Evolutionary conservation across 2,888 invertebrate species (phyloP), one percentile per base, ranked within the genome.

Genomic region (Andrena camellia): DNA sequence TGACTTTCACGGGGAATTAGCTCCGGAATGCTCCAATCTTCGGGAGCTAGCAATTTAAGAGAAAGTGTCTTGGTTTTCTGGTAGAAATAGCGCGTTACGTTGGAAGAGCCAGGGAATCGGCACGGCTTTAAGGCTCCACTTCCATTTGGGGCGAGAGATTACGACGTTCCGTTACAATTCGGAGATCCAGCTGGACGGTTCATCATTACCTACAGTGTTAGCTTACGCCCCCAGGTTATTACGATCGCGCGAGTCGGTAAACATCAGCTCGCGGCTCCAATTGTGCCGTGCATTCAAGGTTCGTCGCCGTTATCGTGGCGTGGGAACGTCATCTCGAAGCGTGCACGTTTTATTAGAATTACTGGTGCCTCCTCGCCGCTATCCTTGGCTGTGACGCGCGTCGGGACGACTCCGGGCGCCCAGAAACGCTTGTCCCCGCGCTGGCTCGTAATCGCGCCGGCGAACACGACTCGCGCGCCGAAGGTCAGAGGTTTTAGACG

Each of bases 1-100:
- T 83, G 78, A 81, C 85, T 85, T 87, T 87, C 87, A 85, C 87
- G 72, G 57, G 57, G 42, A 85, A 83, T 83, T 81, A 87, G 29
- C 66, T 23, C 10, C 35, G 83, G 83, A 42, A 42, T 35, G 29
- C 59, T 29, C 26, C 42, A 67, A 72, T 26, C 71, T n/a, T 64
- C 66, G 48, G 6, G 26, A 64, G 72, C 42, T 26, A 33, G 67
- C 13, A 80, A 83, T 83, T 83, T 83, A 69, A 83, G 87, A 87
- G 87, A 87, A 85, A 87, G 83, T 82, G 13, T 23, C 5, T 23
- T 8, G 35, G 52, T 67, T 67, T 60, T 23, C 52, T 76, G 6
- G 4, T 0, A 17, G 6, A 23, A 31, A 42, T 67, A 35, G 23
- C 2, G 67, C 26, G 20, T 52, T 17, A 29, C 59, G 59, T 8